Base-by-base conservation (phyloP, 2,888 invertebrate species). In the Rhagophthalmus giganteus region DNA sequence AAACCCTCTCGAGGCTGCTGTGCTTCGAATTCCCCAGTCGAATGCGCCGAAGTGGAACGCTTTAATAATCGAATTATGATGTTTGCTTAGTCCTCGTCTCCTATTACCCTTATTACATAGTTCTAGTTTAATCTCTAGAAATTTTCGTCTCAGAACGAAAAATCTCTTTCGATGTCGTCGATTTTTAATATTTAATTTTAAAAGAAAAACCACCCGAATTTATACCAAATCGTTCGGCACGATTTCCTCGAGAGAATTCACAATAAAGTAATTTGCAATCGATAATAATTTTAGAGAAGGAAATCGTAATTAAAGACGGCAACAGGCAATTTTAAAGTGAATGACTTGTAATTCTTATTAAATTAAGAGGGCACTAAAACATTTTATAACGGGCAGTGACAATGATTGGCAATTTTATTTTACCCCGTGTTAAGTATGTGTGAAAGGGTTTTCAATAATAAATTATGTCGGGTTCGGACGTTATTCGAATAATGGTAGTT, bases 51-150 rank as follows among this genome's bases (percentile, higher is more conserved):
- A 59, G 61, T 60, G 65, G 62, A 64, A 65, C 54, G 57, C 57
- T 65, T 65, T 65, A 65, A 65, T 63, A 64, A 65, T 64, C 62
- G 64, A 62, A 61, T 63, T 59, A 60, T 56, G 46, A 55, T 63
- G 63, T 65, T 63, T 64, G 59, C 49, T 56, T 42, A 55, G 44
- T 39, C 40, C 40, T 41, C 24, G n/a, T n/a, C n/a, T n/a, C n/a
- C n/a, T n/a, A n/a, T n/a, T n/a, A n/a, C n/a, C n/a, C n/a, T n/a
- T n/a, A n/a, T n/a, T n/a, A n/a, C n/a, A n/a, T n/a, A n/a, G n/a
- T n/a, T n/a, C n/a, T n/a, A n/a, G n/a, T n/a, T n/a, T n/a, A n/a
- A n/a, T n/a, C n/a, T n/a, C n/a, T n/a, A n/a, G n/a, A n/a, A n/a
- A n/a, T n/a, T n/a, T n/a, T n/a, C n/a, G n/a, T n/a, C n/a, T n/a